Percentiles rank a stretch among this genome's conserved stretches.
Evolutionary conservation across 2,797 vertebrate genomes (phyloP).

Genomic region (Vespertilio murinus): DNA sequence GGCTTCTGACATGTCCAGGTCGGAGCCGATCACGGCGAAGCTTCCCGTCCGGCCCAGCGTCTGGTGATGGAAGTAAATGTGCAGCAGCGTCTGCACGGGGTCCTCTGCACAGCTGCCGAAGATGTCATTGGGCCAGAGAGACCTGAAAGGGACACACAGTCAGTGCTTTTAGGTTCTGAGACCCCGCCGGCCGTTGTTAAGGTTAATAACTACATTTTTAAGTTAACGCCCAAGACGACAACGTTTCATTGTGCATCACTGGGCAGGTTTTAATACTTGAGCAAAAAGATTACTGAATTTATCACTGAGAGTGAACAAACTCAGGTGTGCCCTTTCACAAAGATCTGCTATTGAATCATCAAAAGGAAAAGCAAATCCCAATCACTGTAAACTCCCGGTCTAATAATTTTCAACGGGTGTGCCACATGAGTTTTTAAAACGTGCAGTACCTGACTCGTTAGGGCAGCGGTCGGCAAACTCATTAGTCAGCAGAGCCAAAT

Average conservation of each 20-base stretch:
- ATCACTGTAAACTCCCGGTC: neutral
- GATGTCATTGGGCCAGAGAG: conserved; percentile 97
- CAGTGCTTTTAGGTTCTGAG: neutral
- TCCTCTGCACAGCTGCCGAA: conserved; percentile 94
- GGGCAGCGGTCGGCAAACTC: no score
- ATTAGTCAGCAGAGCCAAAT: no score
- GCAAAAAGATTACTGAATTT: neutral
- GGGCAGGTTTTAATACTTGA: neutral
- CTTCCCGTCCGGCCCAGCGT: conserved; percentile 96
- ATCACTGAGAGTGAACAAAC: neutral
- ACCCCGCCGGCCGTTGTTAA: neutral
- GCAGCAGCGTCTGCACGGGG: conserved; percentile 94
- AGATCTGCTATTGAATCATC: neutral
- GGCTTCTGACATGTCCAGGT: conserved; percentile 95
- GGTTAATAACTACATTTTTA: neutral
- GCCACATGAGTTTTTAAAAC: neutral
- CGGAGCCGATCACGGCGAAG: conserved; percentile 93
- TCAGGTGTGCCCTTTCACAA: neutral
- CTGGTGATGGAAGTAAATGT: conserved; percentile 99
- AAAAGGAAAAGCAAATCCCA: neutral
- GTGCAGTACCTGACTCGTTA: neutral
- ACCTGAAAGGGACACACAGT: conserved; percentile 84
- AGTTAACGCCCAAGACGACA: neutral
- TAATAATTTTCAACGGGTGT: neutral
- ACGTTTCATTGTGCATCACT: neutral